Evolutionary conservation across 2,888 invertebrate genomes (phyloP), one percentile per base, ranked within the genome.

Genomic region (Caprella mutica): DNA sequence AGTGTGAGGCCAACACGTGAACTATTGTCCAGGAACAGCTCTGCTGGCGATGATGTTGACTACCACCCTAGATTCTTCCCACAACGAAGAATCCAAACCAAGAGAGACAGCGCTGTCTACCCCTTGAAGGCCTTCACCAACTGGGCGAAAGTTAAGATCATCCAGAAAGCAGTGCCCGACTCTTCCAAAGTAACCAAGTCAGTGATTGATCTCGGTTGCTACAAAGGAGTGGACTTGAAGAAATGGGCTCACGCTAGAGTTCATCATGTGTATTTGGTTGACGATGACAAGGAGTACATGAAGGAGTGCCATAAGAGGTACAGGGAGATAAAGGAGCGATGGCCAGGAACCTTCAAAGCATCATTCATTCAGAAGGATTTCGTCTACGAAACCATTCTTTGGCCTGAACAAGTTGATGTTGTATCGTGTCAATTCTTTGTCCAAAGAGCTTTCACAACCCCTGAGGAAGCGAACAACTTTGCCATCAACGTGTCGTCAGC

Each of bases 371-470:
- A 48, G 29, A 48, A 48, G 27, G 48, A 48, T 30, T 48, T 29
- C n/a, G 48, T 21, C 14, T 48, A 30, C 14, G 48, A 48, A 19
- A 17, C 29, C 30, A 48, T 48, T 12, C 19, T 48, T 27, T 30
- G 29, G 8, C 48, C 48, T 5, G 48, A 48, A 26, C 27, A 12
- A 5, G 48, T 48, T 1, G 48, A 48, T 17, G 30, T 29, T 9
- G 30, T 48, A 5, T 48, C 48, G 48, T 48, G 48, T 30, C 48
- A 48, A 30, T 48, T 48, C 30, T 48, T 48, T 30, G 48, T 48
- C 12, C 48, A 48, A 24, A 2, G 48, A 27, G 48, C 48, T 19
- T 48, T 48, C 27, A 26, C 19, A 21, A 14, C 48, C 21, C 17
- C 17, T 8, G 30, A 29, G 9, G 26, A 48, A 30, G 48, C 48